Percentiles rank a stretch among this genome's conserved stretches.
Conservation (phyloP, 2,113 vertebrate species). For the Heterocephalus glaber region DNA sequence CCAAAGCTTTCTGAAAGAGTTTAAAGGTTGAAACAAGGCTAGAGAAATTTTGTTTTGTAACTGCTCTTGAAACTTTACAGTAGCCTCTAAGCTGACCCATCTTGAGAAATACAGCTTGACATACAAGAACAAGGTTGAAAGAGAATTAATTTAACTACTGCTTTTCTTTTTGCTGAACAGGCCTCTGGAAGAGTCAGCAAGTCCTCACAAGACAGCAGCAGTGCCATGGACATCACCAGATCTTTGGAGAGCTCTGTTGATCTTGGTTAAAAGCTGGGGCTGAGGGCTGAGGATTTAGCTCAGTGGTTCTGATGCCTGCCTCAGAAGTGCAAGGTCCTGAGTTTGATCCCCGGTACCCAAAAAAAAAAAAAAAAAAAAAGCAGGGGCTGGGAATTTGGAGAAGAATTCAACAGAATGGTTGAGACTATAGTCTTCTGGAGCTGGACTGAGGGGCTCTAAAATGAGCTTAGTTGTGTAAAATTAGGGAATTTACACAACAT, state of each 20-base stretch:
- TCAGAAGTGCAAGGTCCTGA: no score
- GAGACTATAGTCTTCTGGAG: background rate
- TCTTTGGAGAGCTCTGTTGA: background rate
- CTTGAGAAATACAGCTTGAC: background rate
- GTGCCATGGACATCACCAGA: background rate
- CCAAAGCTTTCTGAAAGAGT: background rate
- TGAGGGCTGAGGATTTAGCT: no score
- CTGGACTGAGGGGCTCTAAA: background rate
- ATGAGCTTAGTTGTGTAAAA: background rate
- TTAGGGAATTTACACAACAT: background rate
- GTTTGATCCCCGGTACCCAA: no score
- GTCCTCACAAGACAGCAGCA: background rate
- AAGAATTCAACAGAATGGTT: no score
- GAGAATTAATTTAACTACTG: background rate
- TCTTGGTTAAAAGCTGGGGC: background rate
- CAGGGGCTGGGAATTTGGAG: no score
- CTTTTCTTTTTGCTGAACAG: background rate
- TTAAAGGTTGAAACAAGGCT: background rate
- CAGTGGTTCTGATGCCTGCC: no score
- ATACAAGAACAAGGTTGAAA: background rate
- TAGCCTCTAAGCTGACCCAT: background rate
- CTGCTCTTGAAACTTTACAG: background rate
- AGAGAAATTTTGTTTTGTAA: background rate
- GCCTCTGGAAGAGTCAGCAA: background rate
- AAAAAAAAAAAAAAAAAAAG: no score